Evolutionary conservation across 1,140 invertebrate species (phyloP).

Genomic region (Drosophila repletoides): DNA sequence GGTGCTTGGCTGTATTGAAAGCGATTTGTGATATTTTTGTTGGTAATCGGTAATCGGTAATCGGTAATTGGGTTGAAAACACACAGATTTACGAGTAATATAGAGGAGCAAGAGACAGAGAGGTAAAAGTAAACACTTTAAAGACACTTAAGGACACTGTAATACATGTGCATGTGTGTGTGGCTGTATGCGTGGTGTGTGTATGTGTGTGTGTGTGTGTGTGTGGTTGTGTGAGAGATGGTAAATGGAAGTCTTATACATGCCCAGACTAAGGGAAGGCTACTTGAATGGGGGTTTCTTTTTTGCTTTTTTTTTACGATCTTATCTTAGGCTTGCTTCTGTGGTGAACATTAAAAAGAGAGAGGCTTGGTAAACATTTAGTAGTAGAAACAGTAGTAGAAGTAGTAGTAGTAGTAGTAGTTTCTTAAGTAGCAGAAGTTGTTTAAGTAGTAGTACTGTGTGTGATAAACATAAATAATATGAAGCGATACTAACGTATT

Average conservation of each 20-base stretch:
- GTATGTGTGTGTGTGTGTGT: conserved; percentile 14
- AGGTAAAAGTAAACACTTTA: conserved; percentile 59
- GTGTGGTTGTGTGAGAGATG: conserved; percentile 5
- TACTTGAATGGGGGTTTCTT: conserved; percentile 24
- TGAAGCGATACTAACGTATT: conserved; percentile 82
- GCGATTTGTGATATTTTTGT: conserved; percentile 24
- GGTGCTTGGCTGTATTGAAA: conserved; percentile 20
- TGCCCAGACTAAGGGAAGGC: conserved; percentile 47
- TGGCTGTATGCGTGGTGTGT: conserved; percentile 4
- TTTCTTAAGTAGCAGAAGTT: conserved; percentile 4
- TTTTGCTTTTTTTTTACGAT: conserved; percentile 18
- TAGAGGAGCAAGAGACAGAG: conserved; percentile 41
- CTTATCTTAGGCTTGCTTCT: no score
- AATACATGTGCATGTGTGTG: conserved; percentile 3
- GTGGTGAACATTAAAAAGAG: conserved; percentile 38
- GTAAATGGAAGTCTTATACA: conserved; percentile 61
- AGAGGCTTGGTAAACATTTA: conserved; percentile 27
- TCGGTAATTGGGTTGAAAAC: conserved; percentile 3
- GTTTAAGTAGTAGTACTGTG: conserved; percentile 25
- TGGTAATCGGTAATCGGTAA: no score
- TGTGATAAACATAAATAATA: conserved; percentile 60
- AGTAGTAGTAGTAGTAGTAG: conserved; percentile 23
- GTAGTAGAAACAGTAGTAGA: conserved; percentile 11
- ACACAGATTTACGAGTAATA: conserved; percentile 22
- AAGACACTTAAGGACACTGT: conserved; percentile 54